Conservation (phyloP, 2,113 vertebrate species). For the Myrmecophaga tridactyla region DNA sequence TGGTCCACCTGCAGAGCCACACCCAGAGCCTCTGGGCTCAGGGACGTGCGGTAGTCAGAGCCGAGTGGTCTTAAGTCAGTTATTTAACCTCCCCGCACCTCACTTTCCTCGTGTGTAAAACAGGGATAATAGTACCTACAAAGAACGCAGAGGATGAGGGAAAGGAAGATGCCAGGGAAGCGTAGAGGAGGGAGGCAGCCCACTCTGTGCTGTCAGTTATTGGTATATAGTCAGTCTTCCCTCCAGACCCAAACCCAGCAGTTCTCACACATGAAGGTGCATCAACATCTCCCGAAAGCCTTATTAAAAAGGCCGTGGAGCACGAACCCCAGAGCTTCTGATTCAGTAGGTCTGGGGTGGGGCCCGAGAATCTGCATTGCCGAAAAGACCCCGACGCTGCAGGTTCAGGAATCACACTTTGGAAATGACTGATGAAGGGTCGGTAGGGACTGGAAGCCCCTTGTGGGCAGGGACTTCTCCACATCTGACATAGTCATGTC, state of each 20-base stretch:
- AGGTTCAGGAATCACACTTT: accelerated
- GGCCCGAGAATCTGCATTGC: background rate
- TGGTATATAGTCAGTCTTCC: background rate
- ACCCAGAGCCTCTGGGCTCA: background rate
- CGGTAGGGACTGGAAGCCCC: background rate
- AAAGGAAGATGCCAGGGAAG: background rate
- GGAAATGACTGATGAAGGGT: background rate
- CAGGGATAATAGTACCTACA: background rate
- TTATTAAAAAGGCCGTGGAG: background rate
- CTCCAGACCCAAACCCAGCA: background rate
- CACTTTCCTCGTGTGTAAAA: background rate
- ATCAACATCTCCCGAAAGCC: background rate
- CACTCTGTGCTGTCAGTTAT: too few species aligned
- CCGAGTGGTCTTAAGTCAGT: background rate
- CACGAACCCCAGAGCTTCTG: background rate
- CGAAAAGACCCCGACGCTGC: too few species aligned
- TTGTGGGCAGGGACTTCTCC: background rate
- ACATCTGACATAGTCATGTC: too few species aligned
- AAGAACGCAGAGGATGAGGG: background rate
- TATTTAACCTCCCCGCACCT: background rate
- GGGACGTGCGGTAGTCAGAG: background rate
- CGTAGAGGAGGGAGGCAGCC: accelerated
- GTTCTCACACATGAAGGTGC: background rate
- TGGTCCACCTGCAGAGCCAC: background rate
- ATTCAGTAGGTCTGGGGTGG: background rate